Evolutionary conservation across 1,140 invertebrate species (phyloP).

Genomic region (Portunus trituberculatus): DNA sequence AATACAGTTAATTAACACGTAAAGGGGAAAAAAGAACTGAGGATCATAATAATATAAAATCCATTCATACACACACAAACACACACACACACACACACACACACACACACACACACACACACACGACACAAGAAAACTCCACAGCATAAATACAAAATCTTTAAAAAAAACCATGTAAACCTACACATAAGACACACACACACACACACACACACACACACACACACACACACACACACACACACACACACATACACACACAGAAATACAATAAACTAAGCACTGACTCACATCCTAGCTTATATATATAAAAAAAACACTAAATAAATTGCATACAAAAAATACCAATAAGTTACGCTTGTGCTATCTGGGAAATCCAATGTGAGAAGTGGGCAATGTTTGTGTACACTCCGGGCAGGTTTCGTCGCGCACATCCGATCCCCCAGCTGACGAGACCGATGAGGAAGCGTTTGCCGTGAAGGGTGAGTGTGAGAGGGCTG

Average conservation of each 20-base stretch:
- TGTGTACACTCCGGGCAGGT: slow-evolving; percentile 80
- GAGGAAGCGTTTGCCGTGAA: slow-evolving; percentile 78
- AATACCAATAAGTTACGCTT: background rate
- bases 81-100: no score
- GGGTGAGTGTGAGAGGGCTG: slow-evolving; percentile 67
- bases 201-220: background rate
- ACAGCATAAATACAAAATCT: background rate
- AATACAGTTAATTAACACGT: background rate
- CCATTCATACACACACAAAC: no score
- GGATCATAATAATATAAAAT: no score
- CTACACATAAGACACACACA: background rate
- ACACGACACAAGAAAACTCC: no score
- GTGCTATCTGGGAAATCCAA: slow-evolving; percentile 53
- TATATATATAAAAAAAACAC: background rate
- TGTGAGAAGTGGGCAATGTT: slow-evolving; percentile 77
- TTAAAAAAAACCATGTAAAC: no score
- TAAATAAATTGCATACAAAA: background rate
- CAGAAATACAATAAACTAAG: background rate
- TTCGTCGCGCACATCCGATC: slow-evolving; percentile 80
- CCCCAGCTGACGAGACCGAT: slow-evolving; percentile 82
- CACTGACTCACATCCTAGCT: background rate
- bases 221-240: background rate
- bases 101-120: no score
- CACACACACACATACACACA: background rate
- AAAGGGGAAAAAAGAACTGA: no score